Evolutionary conservation across 2,888 invertebrate species (phyloP), one percentile per base, ranked within the genome.

Genomic region (Scaptomyza cyrtandrae): DNA sequence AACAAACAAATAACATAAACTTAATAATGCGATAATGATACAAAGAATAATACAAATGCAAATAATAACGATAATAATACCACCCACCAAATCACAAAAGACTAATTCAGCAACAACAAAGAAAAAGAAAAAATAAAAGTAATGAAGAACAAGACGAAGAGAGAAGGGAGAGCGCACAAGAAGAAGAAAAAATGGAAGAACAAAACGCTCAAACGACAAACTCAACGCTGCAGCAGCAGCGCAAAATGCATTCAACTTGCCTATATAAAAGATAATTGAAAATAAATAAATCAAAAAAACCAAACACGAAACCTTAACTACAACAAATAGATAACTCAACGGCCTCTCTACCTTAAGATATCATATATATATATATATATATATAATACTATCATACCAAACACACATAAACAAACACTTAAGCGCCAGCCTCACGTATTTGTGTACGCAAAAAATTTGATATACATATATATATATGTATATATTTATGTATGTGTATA

Each of bases 31-130:
- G 31, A 62, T 58, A 16, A 56, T 55, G 60, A 81, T 50, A 73
- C 72, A 54, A 43, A 60, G 9, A 19, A 49, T 29, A 45, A 50
- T 50, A 45, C 56, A 35, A 53, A 71, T 49, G 0, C 60, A 58
- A 65, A 77, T 58, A 69, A 81, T 58, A 44, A 73, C n/a, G 61
- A 74, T 56, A 67, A 78, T 79, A 78, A 76, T 84, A 78, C 59
- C 84, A 85, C 85, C 85, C 88, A 85, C 85, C 85, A 85, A 85
- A 86, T 81, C 86, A 83, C 83, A 80, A 81, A 76, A 82, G 86
- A 88, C 83, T 83, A 88, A 88, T 83, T 83, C 83, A 83, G 80
- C 68, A 66, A 63, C 24, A 45, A 63, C 46, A 64, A 58, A 52
- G 56, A 63, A n/a, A n/a, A n/a, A n/a, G n/a, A n/a, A n/a, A n/a